Evolutionary conservation across 2,113 vertebrate species (phyloP).

Genomic region (Crotalus viridis): DNA sequence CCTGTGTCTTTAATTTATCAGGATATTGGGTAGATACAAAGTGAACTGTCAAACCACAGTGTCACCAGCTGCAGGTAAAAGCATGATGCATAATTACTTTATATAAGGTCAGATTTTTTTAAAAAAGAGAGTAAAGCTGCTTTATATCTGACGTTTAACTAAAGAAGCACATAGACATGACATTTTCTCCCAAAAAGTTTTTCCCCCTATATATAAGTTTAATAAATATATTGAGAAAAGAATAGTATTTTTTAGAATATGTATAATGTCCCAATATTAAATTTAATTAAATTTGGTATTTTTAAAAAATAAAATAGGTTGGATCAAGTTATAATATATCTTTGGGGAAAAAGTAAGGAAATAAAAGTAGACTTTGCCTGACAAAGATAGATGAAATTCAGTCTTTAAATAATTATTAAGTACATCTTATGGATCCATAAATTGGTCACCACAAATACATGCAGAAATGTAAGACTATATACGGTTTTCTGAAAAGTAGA

Average conservation of each 20-base stretch:
- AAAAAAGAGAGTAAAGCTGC: neutral
- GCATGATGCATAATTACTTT: neutral
- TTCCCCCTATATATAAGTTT: neutral
- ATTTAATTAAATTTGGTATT: neutral
- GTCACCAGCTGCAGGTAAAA: neutral
- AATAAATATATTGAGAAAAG: neutral
- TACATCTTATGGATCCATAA: conserved; percentile 9
- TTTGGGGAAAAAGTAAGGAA: conserved; percentile 19
- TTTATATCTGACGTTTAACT: neutral
- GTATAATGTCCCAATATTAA: neutral
- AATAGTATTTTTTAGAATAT: neutral
- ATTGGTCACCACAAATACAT: neutral
- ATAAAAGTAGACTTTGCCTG: conserved; percentile 24
- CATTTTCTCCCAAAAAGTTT: neutral
- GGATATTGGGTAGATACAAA: neutral
- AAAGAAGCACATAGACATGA: neutral
- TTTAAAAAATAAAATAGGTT: conserved; percentile 2
- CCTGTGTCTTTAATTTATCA: neutral
- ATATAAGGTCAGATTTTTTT: neutral
- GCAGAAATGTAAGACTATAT: neutral
- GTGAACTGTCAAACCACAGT: neutral
- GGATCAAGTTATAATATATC: neutral
- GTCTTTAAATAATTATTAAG: conserved; percentile 19
- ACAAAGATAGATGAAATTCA: conserved; percentile 22
- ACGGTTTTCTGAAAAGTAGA: neutral